Evolutionary conservation across 2,797 vertebrate species (phyloP).

Genomic region (Falco cherrug): DNA sequence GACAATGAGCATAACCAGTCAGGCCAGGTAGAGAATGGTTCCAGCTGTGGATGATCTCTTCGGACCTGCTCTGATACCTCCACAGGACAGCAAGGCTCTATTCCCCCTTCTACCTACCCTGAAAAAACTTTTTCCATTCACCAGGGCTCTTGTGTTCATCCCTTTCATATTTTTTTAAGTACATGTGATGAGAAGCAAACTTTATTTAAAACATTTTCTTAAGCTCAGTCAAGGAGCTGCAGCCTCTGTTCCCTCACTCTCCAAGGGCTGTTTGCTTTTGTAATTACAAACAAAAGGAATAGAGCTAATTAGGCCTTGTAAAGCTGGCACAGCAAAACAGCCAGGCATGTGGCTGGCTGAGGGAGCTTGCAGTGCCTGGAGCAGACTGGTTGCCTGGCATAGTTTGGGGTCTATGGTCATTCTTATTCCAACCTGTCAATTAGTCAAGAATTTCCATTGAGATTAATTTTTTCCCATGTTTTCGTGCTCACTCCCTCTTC

Average conservation of each 20-base stretch:
- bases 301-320: constrained; percentile 58
- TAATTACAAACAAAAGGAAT: constrained; percentile 57
- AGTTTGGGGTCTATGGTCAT: constrained; percentile 37
- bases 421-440: constrained; percentile 62
- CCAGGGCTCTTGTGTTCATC: not conserved
- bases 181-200: not conserved
- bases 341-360: constrained; percentile 59
- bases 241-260: not conserved
- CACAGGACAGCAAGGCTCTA: not conserved
- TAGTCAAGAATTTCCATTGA: constrained; percentile 63
- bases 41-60: not conserved
- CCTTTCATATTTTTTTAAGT: not conserved
- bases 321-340: constrained; percentile 57
- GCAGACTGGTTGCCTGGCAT: constrained; percentile 63
- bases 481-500: not conserved
- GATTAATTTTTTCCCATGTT: constrained; percentile 66
- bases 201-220: not conserved
- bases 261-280: constrained; percentile 48
- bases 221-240: constrained; percentile 32
- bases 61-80: not conserved
- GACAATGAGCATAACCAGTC: accelerated
- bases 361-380: constrained; percentile 59
- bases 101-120: not conserved
- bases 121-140: not conserved
- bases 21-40: not conserved